Evolutionary conservation across 2,113 vertebrate species (phyloP).

Genomic region (Bubo scandiacus): DNA sequence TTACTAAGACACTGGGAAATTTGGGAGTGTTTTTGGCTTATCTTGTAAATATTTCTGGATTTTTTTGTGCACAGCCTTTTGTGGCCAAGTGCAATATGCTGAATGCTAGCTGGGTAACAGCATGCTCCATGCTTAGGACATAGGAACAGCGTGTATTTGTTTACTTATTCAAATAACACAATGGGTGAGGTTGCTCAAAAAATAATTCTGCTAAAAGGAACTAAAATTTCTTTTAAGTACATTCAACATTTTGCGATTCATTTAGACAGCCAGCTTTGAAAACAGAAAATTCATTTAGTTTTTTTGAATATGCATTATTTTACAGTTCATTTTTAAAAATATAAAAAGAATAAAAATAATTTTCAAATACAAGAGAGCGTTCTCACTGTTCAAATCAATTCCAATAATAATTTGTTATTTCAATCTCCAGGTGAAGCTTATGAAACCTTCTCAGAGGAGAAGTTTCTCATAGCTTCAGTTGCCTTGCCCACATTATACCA

Average conservation of each 20-base stretch:
- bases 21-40: not conserved
- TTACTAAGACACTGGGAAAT: not conserved
- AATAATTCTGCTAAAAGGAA: not conserved
- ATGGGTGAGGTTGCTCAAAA: not conserved
- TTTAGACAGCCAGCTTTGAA: not conserved
- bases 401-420: not conserved
- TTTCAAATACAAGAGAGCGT: not conserved
- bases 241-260: not conserved
- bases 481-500: not conserved
- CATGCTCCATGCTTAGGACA: not conserved
- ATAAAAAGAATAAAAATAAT: not conserved
- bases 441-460: not conserved
- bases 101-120: conserved; percentile 43
- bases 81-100: conserved; percentile 53
- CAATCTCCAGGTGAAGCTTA: not conserved
- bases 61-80: not conserved
- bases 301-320: not conserved
- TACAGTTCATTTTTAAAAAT: not conserved
- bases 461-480: not conserved
- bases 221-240: not conserved
- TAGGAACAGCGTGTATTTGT: conserved; percentile 36
- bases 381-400: not conserved
- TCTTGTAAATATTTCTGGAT: not conserved
- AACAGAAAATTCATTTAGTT: not conserved
- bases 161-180: conserved; percentile 47